A percentile compares a stretch with the other conserved stretches of the same genome.
phyloP scores from a whole-genome alignment of 2,888 invertebrate species.

The Drosophila paracracens region DNA sequence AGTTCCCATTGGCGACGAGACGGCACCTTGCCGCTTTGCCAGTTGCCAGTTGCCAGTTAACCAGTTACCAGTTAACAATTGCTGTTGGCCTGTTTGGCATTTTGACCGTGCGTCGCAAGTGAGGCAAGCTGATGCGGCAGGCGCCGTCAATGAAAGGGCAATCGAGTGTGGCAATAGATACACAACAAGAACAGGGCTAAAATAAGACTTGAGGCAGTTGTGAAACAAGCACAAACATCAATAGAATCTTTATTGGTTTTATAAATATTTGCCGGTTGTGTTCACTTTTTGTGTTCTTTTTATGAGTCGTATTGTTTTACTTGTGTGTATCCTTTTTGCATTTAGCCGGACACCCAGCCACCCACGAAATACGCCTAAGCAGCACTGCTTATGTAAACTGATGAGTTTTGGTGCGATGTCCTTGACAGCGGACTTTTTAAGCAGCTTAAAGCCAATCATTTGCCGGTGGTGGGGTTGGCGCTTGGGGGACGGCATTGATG shows the following conservation, averaged over 20 bases:
- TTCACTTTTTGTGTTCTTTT: slow-evolving; percentile 4
- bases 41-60: background rate
- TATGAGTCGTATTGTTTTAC: slow-evolving; percentile 1
- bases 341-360: background rate
- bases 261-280: slow-evolving; percentile 66
- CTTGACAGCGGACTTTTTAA: slow-evolving; percentile 71
- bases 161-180: slow-evolving; percentile 40
- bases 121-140: slow-evolving; percentile 9
- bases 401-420: slow-evolving; percentile 49
- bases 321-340: slow-evolving; percentile 43
- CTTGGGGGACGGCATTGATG: slow-evolving; percentile 50
- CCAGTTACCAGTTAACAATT: slow-evolving; percentile 19
- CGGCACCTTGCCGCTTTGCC: slow-evolving; percentile 26
- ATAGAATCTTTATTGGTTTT: slow-evolving; percentile 77
- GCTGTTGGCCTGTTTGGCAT: slow-evolving; percentile 25
- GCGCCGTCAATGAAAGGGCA: slow-evolving; percentile 65
- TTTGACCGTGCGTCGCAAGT: slow-evolving; percentile 25
- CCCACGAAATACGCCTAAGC: slow-evolving; percentile 8
- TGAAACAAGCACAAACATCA: slow-evolving; percentile 65
- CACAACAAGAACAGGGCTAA: background rate
- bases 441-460: slow-evolving; percentile 45
- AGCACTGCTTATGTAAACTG: slow-evolving; percentile 57
- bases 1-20: slow-evolving; percentile 1
- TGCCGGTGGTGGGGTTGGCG: background rate
- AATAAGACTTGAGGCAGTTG: slow-evolving; percentile 24